Conservation (phyloP, 2,113 vertebrate genomes). For the Pteropus alecto region DNA sequence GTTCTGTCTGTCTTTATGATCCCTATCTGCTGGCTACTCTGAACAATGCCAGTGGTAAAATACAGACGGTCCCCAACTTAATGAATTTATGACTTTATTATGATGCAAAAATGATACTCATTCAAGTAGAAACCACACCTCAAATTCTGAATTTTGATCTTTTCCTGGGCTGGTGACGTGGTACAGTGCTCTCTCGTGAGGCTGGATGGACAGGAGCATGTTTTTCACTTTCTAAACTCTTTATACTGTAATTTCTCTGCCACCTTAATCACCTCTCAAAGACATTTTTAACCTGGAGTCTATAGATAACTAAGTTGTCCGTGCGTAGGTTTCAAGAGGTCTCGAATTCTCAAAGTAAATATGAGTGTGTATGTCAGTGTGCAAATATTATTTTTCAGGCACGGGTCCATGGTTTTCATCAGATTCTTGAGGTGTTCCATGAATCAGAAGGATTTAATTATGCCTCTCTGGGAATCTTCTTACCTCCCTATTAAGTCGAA, state of each 20-base stretch:
- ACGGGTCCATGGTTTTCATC: neutral
- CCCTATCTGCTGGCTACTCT: neutral
- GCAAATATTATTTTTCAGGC: neutral
- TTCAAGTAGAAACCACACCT: neutral
- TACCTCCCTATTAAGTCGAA: neutral
- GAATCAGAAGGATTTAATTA: neutral
- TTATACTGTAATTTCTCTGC: neutral
- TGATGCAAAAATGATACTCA: neutral
- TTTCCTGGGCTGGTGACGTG: too few species aligned
- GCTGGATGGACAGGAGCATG: neutral
- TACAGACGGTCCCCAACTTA: neutral
- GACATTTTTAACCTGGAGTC: neutral
- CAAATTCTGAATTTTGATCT: neutral
- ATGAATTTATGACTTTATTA: neutral
- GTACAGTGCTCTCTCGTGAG: neutral
- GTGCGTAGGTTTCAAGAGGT: neutral
- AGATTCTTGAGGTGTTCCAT: neutral
- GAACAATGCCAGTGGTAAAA: neutral
- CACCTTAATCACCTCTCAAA: neutral
- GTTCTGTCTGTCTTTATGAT: neutral
- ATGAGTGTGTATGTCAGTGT: neutral
- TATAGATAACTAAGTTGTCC: neutral
- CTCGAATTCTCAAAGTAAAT: neutral
- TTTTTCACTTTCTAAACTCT: neutral
- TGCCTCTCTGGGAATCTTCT: neutral